A percentile compares a stretch with the other conserved stretches of the same genome.
These are phyloP conservation scores for Pogonognathellus flavescens DNA, from an alignment of 1,140 invertebrate species.

Conservation along the genomic window DNA sequence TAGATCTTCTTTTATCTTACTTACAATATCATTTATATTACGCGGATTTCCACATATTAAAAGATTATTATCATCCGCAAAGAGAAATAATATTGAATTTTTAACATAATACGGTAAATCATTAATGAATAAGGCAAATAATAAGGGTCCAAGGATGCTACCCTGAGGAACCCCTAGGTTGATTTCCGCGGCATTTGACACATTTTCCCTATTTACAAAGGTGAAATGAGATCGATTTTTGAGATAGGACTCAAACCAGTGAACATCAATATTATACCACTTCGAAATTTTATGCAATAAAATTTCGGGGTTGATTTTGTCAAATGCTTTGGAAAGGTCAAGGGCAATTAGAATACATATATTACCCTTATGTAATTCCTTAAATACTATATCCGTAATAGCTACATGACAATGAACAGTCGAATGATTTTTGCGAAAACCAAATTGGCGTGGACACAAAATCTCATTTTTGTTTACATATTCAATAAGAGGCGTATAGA, in stretches of 20 bases:
- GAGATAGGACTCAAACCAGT: conserved; percentile 35
- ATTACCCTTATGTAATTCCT: neutral
- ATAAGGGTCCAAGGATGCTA: neutral
- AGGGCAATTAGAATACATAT: conserved; percentile 29
- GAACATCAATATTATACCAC: conserved; percentile 35
- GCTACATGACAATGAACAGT: conserved; percentile 49
- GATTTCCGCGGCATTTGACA: neutral
- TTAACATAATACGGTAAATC: conserved; percentile 24
- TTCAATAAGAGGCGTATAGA: neutral
- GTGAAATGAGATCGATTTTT: conserved; percentile 41
- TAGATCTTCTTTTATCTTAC: neutral
- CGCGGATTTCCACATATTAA: neutral
- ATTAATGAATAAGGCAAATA: conserved; percentile 38
- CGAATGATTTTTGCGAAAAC: conserved; percentile 50
- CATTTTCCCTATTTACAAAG: neutral
- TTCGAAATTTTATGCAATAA: conserved; percentile 23
- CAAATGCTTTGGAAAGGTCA: conserved; percentile 56
- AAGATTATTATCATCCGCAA: conserved; percentile 45
- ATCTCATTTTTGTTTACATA: neutral
- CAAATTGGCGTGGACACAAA: conserved; percentile 44
- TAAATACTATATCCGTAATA: conserved; percentile 27
- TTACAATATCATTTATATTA: neutral
- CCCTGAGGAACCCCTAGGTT: conserved; percentile 30
- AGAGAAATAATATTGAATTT: conserved; percentile 10
- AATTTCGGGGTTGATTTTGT: conserved; percentile 25